Evolutionary conservation across 2,888 invertebrate genomes (phyloP), one percentile per base, ranked within the genome.

Genomic region (Clanis bilineata): DNA sequence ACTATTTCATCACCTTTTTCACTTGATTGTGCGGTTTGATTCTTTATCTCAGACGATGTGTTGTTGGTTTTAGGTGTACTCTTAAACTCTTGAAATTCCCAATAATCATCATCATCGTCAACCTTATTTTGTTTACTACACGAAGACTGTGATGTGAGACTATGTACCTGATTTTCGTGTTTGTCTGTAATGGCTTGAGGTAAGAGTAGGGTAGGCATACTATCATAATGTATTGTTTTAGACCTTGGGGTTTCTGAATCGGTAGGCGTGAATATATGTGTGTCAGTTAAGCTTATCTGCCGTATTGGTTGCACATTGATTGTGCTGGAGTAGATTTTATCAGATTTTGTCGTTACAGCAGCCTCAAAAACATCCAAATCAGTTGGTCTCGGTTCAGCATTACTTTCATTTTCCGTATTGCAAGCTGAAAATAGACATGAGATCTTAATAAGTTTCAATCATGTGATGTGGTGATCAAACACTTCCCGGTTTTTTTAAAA

Each of bases 181-280:
- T 67, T 73, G 12, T 71, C 71, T 54, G 73, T 61, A 39, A 73
- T 62, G 39, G 75, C 62, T 64, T 85, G 82, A 18, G 86, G 82
- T 41, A 86, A 64, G n/a, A 88, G 72, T 23, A 83, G 76, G 10
- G 81, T 65, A n/a, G 84, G 77, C 54, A 69, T 74, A 57, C 66
- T 80, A 63, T 87, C 83, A 64, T 93, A 92, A 70, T 93, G 92
- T 57, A 92, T 92, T 21, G 92, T 93, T 79, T 91, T 92, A 32
- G 92, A 92, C 64, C 91, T 83, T 32, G 93, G 93, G 59, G 86
- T 91, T 77, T 92, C 91, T 0, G 92, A 93, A 72, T 93, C 90
- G 28, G 90, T 90, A 3, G 93, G 93, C 59, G 93, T 93, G 68
- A 91, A 93, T 58, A 93, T 93, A 71, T 93, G 93, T 23, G 93